Evolutionary conservation across 2,797 vertebrate genomes (phyloP).

Genomic region (Myiotriccus ornatus): DNA sequence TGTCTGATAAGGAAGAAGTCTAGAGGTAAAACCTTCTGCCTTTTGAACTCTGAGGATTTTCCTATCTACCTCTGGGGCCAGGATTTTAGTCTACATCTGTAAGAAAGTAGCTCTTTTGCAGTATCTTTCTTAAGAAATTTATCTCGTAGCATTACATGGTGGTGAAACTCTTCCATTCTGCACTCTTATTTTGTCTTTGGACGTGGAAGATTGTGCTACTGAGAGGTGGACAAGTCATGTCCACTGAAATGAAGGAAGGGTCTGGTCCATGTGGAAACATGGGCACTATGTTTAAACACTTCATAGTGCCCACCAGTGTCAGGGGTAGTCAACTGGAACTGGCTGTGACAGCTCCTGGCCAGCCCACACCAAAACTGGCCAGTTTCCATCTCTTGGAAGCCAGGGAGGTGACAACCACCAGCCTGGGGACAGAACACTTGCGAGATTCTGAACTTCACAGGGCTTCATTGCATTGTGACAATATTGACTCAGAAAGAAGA

Average conservation of each 20-base stretch:
- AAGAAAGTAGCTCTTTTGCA: background rate
- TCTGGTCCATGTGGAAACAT: background rate
- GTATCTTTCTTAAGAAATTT: background rate
- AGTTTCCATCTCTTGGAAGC: background rate
- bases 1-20: background rate
- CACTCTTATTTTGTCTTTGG: background rate
- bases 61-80: background rate
- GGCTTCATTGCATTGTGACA: background rate
- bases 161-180: background rate
- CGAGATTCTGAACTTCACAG: background rate
- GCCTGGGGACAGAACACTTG: background rate
- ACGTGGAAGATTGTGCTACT: background rate
- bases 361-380: background rate
- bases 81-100: background rate
- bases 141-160: background rate
- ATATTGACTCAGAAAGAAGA: background rate
- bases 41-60: background rate
- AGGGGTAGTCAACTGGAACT: background rate
- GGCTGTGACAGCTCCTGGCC: background rate
- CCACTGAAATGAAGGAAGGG: background rate
- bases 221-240: rapidly evolving
- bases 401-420: background rate
- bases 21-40: background rate
- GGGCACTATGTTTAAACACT: background rate
- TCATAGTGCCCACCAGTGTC: rapidly evolving